Conservation (phyloP, 2,797 vertebrate genomes). For the Ctenopoma multispine region DNA sequence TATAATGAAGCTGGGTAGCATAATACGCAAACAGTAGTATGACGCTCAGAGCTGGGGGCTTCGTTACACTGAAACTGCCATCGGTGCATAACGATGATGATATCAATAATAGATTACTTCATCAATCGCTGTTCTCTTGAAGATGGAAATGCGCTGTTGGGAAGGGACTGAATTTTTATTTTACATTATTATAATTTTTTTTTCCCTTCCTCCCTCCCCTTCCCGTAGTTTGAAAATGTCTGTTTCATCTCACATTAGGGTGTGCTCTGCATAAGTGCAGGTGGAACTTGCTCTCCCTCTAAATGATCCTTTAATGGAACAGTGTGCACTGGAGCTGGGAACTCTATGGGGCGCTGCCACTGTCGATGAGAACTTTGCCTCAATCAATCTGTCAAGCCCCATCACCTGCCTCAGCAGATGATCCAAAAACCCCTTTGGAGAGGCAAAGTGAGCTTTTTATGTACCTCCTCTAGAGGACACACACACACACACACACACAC, state of each 20-base stretch:
- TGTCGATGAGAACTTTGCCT: constrained; percentile 78
- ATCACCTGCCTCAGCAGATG: constrained; percentile 84
- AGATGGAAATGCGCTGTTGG: constrained; percentile 81
- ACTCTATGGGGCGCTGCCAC: constrained; percentile 81
- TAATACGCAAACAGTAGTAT: constrained; percentile 81
- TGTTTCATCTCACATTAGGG: constrained; percentile 83
- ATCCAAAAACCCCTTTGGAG: constrained; percentile 81
- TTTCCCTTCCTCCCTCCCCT: constrained; percentile 37
- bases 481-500: constrained; percentile 3
- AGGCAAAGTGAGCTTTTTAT: constrained; percentile 81
- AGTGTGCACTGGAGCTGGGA: constrained; percentile 82
- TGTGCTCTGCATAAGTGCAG: constrained; percentile 82
- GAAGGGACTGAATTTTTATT: constrained; percentile 74
- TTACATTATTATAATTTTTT: constrained; percentile 70
- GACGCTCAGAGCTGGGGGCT: constrained; percentile 75
- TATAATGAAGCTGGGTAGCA: constrained; percentile 83
- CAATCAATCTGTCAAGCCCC: constrained; percentile 85
- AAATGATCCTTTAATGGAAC: constrained; percentile 84
- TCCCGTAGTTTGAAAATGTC: constrained; percentile 69
- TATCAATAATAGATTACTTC: constrained; percentile 85
- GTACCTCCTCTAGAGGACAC: constrained; percentile 78
- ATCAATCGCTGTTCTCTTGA: constrained; percentile 81
- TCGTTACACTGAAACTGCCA: constrained; percentile 75
- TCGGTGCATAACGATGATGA: constrained; percentile 77
- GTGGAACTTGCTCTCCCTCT: constrained; percentile 79